Evolutionary conservation across 2,797 vertebrate species (phyloP).

Genomic region (Syncerus caffer): DNA sequence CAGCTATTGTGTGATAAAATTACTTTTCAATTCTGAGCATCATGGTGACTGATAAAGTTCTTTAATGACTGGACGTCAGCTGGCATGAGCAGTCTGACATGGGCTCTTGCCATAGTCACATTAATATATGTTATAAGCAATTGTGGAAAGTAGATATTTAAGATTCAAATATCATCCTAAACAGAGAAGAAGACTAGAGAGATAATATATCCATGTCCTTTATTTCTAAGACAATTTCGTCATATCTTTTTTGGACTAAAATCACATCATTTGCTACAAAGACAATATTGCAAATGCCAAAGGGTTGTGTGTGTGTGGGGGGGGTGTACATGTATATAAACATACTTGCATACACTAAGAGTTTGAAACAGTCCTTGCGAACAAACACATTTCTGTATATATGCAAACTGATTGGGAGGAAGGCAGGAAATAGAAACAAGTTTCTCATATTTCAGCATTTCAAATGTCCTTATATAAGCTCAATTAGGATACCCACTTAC

Average conservation of each 20-base stretch:
- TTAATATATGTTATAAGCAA: background rate
- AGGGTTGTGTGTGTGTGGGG: background rate
- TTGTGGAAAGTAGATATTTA: background rate
- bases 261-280: background rate
- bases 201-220: background rate
- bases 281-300: background rate
- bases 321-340: background rate
- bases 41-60: background rate
- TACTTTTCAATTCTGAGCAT: background rate
- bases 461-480: background rate
- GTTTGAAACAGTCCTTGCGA: background rate
- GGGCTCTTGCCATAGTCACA: background rate
- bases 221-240: background rate
- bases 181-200: background rate
- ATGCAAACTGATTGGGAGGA: background rate
- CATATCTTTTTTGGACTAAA: background rate
- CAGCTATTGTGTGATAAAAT: background rate
- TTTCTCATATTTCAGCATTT: background rate
- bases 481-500: background rate
- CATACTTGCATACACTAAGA: background rate
- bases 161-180: background rate
- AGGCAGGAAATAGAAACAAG: background rate
- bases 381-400: background rate
- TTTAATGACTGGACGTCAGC: background rate
- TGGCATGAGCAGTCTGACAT: background rate